A percentile compares a stretch with the other conserved stretches of the same genome.
phyloP scores from a whole-genome alignment of 2,888 invertebrate species.

The Scaptodrosophila latifasciaeformis region DNA sequence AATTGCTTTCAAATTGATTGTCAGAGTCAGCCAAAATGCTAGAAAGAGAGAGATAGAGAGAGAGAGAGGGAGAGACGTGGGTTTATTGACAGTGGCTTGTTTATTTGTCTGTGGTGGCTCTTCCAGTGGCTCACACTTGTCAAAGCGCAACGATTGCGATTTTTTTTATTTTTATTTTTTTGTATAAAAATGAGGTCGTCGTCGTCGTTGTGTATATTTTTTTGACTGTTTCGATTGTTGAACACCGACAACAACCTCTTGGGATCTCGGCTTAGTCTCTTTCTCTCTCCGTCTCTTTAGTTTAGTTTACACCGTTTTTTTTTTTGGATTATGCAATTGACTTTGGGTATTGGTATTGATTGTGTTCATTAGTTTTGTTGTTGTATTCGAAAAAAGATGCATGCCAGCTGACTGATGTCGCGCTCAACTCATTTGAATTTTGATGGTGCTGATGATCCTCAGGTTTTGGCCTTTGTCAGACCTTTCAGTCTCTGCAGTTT shows the following conservation, averaged over 20 bases:
- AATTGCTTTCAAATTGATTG: slow-evolving; percentile 9
- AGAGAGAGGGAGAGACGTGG: no score
- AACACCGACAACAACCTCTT: no score
- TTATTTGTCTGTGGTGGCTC: background rate
- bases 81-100: background rate
- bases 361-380: slow-evolving; percentile 35
- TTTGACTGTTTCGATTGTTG: no score
- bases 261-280: background rate
- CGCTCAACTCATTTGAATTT: slow-evolving; percentile 45
- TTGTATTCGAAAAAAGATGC: slow-evolving; percentile 44
- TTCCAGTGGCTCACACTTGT: slow-evolving; percentile 21
- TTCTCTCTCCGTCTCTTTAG: slow-evolving; percentile 5
- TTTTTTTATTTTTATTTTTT: no score
- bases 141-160: slow-evolving; percentile 46
- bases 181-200: slow-evolving; percentile 54
- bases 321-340: slow-evolving; percentile 46
- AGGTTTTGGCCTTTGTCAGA: slow-evolving; percentile 1
- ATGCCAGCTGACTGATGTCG: slow-evolving; percentile 35
- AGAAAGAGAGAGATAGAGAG: no score
- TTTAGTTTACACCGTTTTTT: slow-evolving; percentile 17
- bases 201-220: slow-evolving; percentile 16
- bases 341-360: slow-evolving; percentile 16
- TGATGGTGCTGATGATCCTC: slow-evolving; percentile 38
- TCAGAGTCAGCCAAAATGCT: no score
- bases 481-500: no score